Conservation (phyloP, 2,113 vertebrate species). For the Mormoops blainvillei region DNA sequence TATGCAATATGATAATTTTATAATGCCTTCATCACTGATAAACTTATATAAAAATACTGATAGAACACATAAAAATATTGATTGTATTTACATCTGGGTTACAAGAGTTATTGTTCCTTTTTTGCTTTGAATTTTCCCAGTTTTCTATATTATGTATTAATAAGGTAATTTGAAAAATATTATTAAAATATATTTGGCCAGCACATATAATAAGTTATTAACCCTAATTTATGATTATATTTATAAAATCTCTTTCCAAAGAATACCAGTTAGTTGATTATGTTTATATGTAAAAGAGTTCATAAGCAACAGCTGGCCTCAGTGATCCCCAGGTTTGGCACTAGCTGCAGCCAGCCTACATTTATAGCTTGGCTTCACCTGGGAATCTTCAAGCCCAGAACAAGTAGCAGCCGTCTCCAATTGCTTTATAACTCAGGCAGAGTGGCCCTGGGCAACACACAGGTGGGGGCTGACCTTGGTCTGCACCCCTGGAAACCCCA, state of each 20-base stretch:
- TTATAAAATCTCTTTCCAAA: neutral
- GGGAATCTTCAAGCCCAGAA: too few species aligned
- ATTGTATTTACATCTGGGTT: neutral
- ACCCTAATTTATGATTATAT: neutral
- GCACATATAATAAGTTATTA: neutral
- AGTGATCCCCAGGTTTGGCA: too few species aligned
- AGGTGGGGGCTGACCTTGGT: too few species aligned
- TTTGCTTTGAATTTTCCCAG: neutral
- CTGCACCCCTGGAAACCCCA: too few species aligned
- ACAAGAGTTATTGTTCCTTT: neutral
- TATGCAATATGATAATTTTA: neutral
- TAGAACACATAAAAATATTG: neutral
- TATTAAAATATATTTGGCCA: neutral
- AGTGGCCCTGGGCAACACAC: too few species aligned
- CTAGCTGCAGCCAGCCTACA: too few species aligned
- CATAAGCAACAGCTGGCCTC: neutral
- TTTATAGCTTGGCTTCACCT: too few species aligned
- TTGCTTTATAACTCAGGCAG: too few species aligned
- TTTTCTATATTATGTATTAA: neutral
- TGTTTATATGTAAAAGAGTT: neutral
- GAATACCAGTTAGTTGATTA: neutral
- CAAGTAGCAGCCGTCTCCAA: too few species aligned
- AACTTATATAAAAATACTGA: neutral
- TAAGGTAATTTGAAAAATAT: neutral
- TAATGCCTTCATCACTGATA: neutral